Evolutionary conservation across 35 echinoderm and acorn worm genomes (phyloP).

Genomic region (Hemicentrotus pulcherrimus): DNA sequence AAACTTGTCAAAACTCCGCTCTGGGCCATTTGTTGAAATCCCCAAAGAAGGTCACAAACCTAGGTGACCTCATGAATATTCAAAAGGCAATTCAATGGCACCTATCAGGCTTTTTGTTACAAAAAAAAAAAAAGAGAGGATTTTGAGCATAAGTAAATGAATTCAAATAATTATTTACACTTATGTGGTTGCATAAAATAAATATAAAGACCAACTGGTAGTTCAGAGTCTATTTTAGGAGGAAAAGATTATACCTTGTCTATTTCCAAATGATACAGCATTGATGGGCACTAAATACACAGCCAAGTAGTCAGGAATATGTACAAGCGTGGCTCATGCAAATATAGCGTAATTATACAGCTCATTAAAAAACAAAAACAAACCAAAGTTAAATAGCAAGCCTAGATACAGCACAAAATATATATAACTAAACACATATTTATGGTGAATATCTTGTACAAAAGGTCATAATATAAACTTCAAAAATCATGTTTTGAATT

Average conservation of each 20-base stretch:
- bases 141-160: background rate
- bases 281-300: background rate
- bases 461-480: background rate
- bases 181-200: background rate
- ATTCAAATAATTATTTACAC: background rate
- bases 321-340: background rate
- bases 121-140: background rate
- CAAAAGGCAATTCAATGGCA: background rate
- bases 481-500: background rate
- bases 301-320: background rate
- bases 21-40: background rate
- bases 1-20: too few relatives aligned
- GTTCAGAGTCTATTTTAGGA: background rate
- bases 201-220: background rate
- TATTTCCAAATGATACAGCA: background rate
- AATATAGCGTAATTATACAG: background rate
- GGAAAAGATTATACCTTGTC: background rate
- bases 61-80: background rate
- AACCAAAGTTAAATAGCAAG: background rate
- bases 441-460: background rate
- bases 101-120: background rate
- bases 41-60: background rate
- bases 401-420: background rate
- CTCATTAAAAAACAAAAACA: background rate
- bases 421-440: background rate